Base-by-base conservation (phyloP, 2,888 invertebrate species). In the Adela reaumurella region DNA sequence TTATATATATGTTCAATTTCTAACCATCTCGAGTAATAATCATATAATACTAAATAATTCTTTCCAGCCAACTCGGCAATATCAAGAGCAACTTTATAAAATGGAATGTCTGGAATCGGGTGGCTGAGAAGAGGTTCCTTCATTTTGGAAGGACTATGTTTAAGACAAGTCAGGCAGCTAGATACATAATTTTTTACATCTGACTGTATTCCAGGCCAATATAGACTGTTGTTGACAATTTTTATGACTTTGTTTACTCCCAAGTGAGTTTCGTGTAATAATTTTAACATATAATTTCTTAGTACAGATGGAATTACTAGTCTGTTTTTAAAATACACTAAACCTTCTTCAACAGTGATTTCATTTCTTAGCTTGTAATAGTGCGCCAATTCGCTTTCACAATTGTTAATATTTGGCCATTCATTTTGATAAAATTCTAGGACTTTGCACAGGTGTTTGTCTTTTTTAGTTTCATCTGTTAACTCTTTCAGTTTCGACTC, bases 21-120 rank as follows among this genome's bases (percentile, higher is more conserved):
- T 20, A 55, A 41, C 52, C 50, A 57, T 35, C 54, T 56, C 2
- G 48, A 54, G 17, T 50, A 59, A 43, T 50, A 54, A 50, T 60
- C 58, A 19, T 53, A 45, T 28, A 58, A 46, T 6, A 58, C 51
- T 24, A 62, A 51, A 49, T 55, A 58, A 47, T 51, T 49, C 46
- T 56, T 52, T 18, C 52, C 49, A 14, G 46, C 43, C 49, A 53
- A 55, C 49, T 61, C 56, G 42, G 57, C 54, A 52, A 63, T 57
- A 55, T 64, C 62, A 46, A 58, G 52, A 19, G 51, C 58, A 20
- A 65, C 49, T 49, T 60, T 60, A 41, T 57, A 43, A 51, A 56
- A 66, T 5, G 57, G 56, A 18, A 55, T 41, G 14, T 48, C 45
- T 19, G 62, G 60, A 45, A 60, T 46, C n/a, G 52, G 43, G 50